Percentiles rank a stretch among this genome's conserved stretches.
Conservation (phyloP, 2,888 invertebrate species). For the Drosophila lutescens region DNA sequence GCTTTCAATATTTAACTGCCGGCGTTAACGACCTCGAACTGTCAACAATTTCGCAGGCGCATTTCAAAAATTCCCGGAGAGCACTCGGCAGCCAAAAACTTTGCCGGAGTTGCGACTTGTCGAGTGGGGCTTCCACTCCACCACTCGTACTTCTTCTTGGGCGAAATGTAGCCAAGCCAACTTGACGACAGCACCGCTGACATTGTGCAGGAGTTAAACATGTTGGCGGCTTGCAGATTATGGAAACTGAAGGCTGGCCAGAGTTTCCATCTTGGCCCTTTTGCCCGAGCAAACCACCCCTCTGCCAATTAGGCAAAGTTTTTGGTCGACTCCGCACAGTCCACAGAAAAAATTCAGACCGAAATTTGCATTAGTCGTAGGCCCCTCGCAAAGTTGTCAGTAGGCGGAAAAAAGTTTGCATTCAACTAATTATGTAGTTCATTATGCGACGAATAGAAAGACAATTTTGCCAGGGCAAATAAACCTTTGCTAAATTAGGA, state of each 20-base stretch:
- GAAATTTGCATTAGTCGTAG: conserved; percentile 49
- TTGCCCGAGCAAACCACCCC: neutral
- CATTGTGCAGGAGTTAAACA: conserved; percentile 69
- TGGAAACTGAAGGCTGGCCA: conserved; percentile 44
- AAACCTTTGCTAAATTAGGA: conserved; percentile 4
- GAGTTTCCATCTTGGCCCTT: conserved; percentile 9
- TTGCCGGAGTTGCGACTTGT: conserved; percentile 61
- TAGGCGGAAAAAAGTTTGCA: conserved; percentile 36
- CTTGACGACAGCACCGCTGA: conserved; percentile 60
- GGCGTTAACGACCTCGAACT: conserved; percentile 62
- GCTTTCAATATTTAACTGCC: conserved; percentile 73
- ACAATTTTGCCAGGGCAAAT: conserved; percentile 17
- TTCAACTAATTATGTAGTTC: conserved; percentile 56
- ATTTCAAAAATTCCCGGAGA: conserved; percentile 56
- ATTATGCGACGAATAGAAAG: conserved; percentile 39
- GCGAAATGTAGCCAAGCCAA: conserved; percentile 52
- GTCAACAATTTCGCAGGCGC: conserved; percentile 65
- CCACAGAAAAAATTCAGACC: conserved; percentile 38
- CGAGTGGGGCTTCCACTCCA: conserved; percentile 24
- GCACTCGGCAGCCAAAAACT: conserved; percentile 53
- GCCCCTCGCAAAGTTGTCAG: conserved; percentile 29
- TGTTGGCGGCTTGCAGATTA: conserved; percentile 66
- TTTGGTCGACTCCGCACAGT: conserved; percentile 34
- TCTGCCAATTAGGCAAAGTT: conserved; percentile 67
- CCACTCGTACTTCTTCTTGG: neutral